Conservation (phyloP, 1,140 invertebrate species). For the Aphaenogaster rudis region DNA sequence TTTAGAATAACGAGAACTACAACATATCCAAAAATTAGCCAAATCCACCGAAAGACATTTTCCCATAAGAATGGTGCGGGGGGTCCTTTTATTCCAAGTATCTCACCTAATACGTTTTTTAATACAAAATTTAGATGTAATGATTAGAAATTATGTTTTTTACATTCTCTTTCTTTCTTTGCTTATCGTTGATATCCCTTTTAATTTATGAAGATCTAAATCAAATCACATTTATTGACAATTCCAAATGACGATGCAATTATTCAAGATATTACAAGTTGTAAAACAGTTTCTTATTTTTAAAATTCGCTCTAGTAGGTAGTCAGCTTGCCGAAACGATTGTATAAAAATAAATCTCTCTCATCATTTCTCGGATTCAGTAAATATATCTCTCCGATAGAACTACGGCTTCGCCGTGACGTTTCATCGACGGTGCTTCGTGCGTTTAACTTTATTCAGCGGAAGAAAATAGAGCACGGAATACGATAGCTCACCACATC, state of each 20-base stretch:
- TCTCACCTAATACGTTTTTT: neutral
- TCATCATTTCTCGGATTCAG: neutral
- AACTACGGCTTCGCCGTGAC: neutral
- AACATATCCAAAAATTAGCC: too few relatives aligned
- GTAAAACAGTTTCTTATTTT: neutral
- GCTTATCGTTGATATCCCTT: neutral
- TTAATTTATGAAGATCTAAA: neutral
- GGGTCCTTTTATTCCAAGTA: neutral
- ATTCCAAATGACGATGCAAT: neutral
- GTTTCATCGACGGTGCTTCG: constrained; percentile 13
- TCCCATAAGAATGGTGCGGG: too few relatives aligned
- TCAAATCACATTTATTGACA: too few relatives aligned
- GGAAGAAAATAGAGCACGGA: constrained; percentile 58
- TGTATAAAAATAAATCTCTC: neutral
- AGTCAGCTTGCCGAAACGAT: neutral
- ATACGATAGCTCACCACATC: constrained; percentile 70
- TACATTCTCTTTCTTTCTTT: neutral
- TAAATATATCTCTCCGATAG: constrained; percentile 28
- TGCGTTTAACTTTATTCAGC: constrained; percentile 62
- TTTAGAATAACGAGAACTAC: too few relatives aligned
- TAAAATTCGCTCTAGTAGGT: neutral
- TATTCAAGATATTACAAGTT: neutral
- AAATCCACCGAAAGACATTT: too few relatives aligned
- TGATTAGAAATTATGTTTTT: neutral
- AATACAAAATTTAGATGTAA: neutral